Evolutionary conservation across 2,888 invertebrate species (phyloP).

Genomic region (Dynastes maya): DNA sequence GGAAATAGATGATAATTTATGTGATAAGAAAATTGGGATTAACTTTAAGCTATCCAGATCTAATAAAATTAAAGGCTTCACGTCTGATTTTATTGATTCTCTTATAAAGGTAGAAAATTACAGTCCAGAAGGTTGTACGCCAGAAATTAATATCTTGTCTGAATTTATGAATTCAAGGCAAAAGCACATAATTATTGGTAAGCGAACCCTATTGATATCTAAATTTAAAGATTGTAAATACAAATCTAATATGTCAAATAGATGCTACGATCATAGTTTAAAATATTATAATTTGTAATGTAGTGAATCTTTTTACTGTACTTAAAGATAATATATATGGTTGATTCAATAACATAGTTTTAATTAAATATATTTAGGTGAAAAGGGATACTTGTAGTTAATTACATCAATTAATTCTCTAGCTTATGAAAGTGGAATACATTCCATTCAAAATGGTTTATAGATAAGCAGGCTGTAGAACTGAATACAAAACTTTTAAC

Average conservation of each 20-base stretch:
- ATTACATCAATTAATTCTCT: no score
- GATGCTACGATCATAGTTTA: slow-evolving; percentile 63
- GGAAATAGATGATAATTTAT: slow-evolving; percentile 43
- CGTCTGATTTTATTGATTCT: slow-evolving; percentile 36
- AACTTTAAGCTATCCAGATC: slow-evolving; percentile 37
- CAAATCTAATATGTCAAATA: slow-evolving; percentile 50
- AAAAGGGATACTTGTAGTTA: no score
- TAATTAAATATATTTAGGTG: background rate
- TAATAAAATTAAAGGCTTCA: slow-evolving; percentile 29
- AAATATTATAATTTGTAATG: slow-evolving; percentile 63
- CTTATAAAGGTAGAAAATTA: slow-evolving; percentile 49
- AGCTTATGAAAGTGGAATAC: no score
- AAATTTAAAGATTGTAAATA: slow-evolving; percentile 60
- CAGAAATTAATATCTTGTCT: slow-evolving; percentile 48
- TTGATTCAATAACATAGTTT: background rate
- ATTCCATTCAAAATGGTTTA: no score
- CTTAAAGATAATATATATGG: slow-evolving; percentile 25
- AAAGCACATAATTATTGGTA: slow-evolving; percentile 61
- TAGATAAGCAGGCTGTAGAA: no score
- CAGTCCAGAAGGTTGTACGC: slow-evolving; percentile 46
- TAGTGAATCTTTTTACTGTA: slow-evolving; percentile 18
- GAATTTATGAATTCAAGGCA: slow-evolving; percentile 48
- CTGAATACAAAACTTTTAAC: background rate
- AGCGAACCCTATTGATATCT: slow-evolving; percentile 63
- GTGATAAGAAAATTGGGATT: slow-evolving; percentile 37